These are phyloP conservation scores for Hemicrepidius hirtus DNA, from an alignment of 2,888 invertebrate genomes.

Conservation along the genomic window DNA sequence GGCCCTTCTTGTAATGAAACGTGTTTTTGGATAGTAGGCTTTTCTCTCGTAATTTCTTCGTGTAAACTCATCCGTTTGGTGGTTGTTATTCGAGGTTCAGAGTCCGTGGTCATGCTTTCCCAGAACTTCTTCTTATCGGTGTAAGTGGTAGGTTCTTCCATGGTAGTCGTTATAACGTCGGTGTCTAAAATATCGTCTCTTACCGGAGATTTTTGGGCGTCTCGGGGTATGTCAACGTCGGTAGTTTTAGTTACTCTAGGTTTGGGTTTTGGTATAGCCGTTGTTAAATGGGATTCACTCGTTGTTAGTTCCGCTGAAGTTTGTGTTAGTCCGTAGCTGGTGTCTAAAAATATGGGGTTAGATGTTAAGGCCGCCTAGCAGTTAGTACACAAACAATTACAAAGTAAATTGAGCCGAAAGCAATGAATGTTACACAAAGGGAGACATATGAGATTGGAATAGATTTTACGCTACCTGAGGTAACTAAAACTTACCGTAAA, in stretches of 20 bases:
- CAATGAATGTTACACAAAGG: conserved; percentile 60
- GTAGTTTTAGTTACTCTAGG: conserved; percentile 64
- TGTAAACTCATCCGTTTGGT: conserved; percentile 66
- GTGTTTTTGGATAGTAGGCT: conserved; percentile 62
- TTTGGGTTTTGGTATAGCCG: conserved; percentile 63
- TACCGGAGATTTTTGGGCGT: conserved; percentile 53
- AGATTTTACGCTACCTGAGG: conserved; percentile 48
- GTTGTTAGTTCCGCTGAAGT: conserved; percentile 60
- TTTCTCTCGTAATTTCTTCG: conserved; percentile 61
- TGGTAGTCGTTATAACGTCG: conserved; percentile 39
- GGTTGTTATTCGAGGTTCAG: conserved; percentile 51
- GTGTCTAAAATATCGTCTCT: conserved; percentile 49
- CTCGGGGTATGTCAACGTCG: conserved; percentile 50
- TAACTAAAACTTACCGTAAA: conserved; percentile 56
- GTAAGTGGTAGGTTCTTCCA: conserved; percentile 69
- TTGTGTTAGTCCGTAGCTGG: conserved; percentile 68
- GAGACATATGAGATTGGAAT: conserved; percentile 57
- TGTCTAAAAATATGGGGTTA: conserved; percentile 71
- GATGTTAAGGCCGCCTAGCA: conserved; percentile 70
- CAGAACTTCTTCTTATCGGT: conserved; percentile 74
- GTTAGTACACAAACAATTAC: conserved; percentile 57
- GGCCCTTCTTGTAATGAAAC: conserved; percentile 63
- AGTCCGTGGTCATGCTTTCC: conserved; percentile 71
- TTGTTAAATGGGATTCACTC: conserved; percentile 63
- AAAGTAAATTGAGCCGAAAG: conserved; percentile 47